Evolutionary conservation across 2,797 vertebrate species (phyloP).

Genomic region (Pseudochirops cupreus): DNA sequence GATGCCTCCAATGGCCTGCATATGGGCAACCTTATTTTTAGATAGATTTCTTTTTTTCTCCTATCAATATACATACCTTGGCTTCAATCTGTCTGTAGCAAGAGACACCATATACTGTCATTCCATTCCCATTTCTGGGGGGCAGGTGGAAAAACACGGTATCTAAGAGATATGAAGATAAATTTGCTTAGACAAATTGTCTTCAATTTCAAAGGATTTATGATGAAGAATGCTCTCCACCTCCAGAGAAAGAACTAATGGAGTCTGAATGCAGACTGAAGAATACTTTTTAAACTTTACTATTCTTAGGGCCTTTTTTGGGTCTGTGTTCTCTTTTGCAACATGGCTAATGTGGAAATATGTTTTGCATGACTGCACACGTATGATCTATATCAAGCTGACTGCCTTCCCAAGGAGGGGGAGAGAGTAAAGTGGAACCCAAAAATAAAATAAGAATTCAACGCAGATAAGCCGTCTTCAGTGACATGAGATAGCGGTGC

Average conservation of each 20-base stretch:
- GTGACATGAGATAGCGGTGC: conserved; percentile 17
- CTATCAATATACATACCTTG: conserved; percentile 88
- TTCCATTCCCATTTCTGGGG: conserved; percentile 89
- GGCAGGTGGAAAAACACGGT: conserved; percentile 97
- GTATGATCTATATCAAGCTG: neutral
- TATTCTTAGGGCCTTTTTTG: neutral
- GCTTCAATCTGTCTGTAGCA: conserved; percentile 99
- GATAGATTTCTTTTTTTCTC: neutral
- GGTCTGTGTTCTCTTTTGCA: neutral
- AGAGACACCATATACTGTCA: conserved; percentile 96
- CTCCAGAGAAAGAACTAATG: neutral
- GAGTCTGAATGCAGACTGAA: neutral
- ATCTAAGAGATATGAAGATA: conserved; percentile 83
- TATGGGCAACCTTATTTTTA: neutral
- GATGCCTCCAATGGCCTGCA: neutral
- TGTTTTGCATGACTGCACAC: neutral
- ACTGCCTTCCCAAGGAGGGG: neutral
- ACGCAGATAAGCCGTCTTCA: conserved; percentile 54
- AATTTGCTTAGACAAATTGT: conserved; percentile 18
- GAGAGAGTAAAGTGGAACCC: neutral
- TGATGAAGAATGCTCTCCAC: neutral
- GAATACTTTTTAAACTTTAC: neutral
- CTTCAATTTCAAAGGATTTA: neutral
- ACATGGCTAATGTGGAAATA: neutral
- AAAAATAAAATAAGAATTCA: neutral